These are phyloP conservation scores for Graphium colonna DNA, from an alignment of 2,888 invertebrate species.

Conservation along the genomic window DNA sequence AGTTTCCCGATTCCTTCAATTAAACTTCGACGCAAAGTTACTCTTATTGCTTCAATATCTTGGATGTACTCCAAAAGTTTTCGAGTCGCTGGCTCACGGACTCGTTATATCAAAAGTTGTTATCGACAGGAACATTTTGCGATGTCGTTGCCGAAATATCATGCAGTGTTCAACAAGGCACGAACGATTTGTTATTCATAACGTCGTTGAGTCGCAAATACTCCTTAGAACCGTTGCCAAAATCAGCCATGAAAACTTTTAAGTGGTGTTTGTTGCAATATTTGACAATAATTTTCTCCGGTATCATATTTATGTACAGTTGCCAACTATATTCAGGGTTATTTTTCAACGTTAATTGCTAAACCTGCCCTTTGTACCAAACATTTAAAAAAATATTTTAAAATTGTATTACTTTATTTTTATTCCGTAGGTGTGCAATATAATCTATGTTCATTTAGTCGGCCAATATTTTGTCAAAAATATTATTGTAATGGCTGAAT, in stretches of 20 bases:
- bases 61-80: conserved; percentile 74
- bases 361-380: no score
- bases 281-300: not conserved
- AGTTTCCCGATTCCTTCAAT: conserved; percentile 15
- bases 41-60: conserved; percentile 74
- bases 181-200: conserved; percentile 24
- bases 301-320: not conserved
- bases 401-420: no score
- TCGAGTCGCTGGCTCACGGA: conserved; percentile 61
- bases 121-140: conserved; percentile 50
- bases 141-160: conserved; percentile 33
- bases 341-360: no score
- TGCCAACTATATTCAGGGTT: not conserved
- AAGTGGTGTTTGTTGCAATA: conserved; percentile 2
- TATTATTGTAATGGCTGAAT: no score
- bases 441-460: no score
- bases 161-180: conserved; percentile 27
- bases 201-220: conserved; percentile 17
- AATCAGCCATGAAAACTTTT: conserved; percentile 15
- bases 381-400: no score
- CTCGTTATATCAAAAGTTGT: conserved; percentile 54
- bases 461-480: no score
- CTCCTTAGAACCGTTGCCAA: conserved; percentile 15
- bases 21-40: conserved; percentile 48
- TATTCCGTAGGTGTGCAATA: no score